phyloP scores from a whole-genome alignment of 2,113 vertebrate species.

The Oxyruncus cristatus region DNA sequence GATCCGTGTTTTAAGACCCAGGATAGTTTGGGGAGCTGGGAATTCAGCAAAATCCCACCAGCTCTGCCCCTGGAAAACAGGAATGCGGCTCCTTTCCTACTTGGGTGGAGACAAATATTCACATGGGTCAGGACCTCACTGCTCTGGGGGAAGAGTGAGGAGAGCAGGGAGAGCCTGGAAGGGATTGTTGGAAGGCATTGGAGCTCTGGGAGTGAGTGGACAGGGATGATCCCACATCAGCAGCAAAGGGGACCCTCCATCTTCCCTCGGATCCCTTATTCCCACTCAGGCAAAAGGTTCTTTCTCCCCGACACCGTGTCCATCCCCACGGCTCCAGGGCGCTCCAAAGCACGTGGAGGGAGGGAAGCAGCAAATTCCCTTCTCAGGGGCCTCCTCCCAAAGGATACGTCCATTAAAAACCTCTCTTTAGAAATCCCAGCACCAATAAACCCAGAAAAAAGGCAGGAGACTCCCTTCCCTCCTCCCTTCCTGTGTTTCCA shows the following conservation, averaged over 20 bases:
- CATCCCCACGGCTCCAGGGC: rapidly evolving
- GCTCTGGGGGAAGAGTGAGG: rapidly evolving
- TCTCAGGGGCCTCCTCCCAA: neutral
- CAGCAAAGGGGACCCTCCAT: neutral
- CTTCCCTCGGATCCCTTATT: neutral
- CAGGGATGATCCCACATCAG: neutral
- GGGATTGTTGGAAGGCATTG: neutral
- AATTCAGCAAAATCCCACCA: neutral
- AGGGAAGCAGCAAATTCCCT: neutral
- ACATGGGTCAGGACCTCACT: rapidly evolving
- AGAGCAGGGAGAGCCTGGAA: neutral
- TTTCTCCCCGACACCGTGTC: neutral
- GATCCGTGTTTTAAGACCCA: neutral
- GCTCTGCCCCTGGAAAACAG: neutral
- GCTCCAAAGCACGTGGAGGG: rapidly evolving
- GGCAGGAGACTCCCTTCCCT: neutral
- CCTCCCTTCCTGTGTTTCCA: rapidly evolving
- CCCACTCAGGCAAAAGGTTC: neutral
- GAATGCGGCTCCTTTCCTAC: neutral
- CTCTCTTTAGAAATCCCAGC: neutral
- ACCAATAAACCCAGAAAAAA: neutral
- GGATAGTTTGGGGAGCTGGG: neutral
- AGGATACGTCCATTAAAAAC: neutral
- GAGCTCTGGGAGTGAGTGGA: neutral
- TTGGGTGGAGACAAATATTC: neutral